Evolutionary conservation across 1,140 invertebrate species (phyloP).

Genomic region (Cydia splendana): DNA sequence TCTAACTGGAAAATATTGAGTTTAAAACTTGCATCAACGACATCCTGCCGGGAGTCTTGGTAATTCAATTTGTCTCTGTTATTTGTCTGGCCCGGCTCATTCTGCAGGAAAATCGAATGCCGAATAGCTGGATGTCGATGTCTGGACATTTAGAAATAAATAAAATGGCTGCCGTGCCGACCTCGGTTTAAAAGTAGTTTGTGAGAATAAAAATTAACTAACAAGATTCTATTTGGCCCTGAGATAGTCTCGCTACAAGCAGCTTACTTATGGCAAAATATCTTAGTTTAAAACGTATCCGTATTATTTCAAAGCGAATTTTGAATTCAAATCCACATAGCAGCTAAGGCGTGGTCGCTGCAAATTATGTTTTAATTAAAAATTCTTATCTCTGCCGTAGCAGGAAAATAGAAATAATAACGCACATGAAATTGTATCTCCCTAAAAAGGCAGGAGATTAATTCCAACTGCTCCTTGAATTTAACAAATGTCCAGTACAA

Average conservation of each 20-base stretch:
- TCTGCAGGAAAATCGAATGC: slow-evolving; percentile 1
- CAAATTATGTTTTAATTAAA: slow-evolving; percentile 11
- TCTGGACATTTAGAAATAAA: background rate
- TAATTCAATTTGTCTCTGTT: slow-evolving; percentile 14
- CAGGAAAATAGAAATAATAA: slow-evolving; percentile 7
- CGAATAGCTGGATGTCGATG: background rate
- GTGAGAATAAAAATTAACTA: too few species aligned
- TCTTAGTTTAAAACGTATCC: background rate
- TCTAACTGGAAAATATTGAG: slow-evolving; percentile 15
- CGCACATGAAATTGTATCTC: background rate
- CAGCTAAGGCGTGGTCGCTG: background rate
- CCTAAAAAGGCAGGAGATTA: background rate
- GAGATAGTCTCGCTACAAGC: too few species aligned
- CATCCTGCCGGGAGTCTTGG: background rate
- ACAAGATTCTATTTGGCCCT: too few species aligned
- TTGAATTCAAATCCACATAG: background rate
- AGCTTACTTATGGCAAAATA: too few species aligned
- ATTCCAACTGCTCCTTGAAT: background rate
- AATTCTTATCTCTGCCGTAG: slow-evolving; percentile 8
- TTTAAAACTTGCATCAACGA: slow-evolving; percentile 25
- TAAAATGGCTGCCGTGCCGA: too few species aligned
- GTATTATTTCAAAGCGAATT: background rate
- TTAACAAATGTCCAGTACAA: too few species aligned
- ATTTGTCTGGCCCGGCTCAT: background rate
- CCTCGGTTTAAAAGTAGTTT: too few species aligned